A percentile compares a stretch with the other conserved stretches of the same genome.
Conservation (phyloP, 2,888 invertebrate genomes). For the Agonum fuliginosum region DNA sequence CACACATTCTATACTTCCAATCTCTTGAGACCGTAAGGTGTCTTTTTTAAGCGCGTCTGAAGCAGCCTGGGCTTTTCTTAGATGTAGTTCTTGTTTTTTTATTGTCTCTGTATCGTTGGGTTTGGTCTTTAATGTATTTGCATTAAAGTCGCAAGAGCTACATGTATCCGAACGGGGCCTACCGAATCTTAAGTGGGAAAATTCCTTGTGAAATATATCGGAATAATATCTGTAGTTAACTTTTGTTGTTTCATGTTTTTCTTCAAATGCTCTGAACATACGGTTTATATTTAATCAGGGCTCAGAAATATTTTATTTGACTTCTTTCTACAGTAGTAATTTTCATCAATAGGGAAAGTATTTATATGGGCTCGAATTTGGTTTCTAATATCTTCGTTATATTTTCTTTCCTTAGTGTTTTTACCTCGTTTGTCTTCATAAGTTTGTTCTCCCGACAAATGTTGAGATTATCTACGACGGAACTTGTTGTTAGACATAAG, state of each 20-base stretch:
- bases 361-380: slow-evolving; percentile 39
- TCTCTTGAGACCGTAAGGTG: slow-evolving; percentile 39
- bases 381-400: not conserved
- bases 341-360: slow-evolving; percentile 44
- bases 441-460: no score
- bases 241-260: not conserved
- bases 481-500: no score
- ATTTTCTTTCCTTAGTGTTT: not conserved
- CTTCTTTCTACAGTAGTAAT: not conserved
- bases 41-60: slow-evolving; percentile 42
- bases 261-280: not conserved
- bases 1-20: slow-evolving; percentile 62
- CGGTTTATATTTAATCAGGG: slow-evolving; percentile 9
- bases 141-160: slow-evolving; percentile 48
- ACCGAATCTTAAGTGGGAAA: slow-evolving; percentile 54
- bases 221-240: not conserved
- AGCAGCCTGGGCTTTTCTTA: slow-evolving; percentile 45
- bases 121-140: slow-evolving; percentile 30
- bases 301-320: not conserved
- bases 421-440: slow-evolving; percentile 2
- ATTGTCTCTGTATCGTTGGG: slow-evolving; percentile 29
- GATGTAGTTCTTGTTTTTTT: slow-evolving; percentile 47
- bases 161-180: slow-evolving; percentile 51
- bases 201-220: slow-evolving; percentile 48
- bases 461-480: no score